phyloP scores from a whole-genome alignment of 2,888 invertebrate genomes.

The Mesorhabditis sp. region DNA sequence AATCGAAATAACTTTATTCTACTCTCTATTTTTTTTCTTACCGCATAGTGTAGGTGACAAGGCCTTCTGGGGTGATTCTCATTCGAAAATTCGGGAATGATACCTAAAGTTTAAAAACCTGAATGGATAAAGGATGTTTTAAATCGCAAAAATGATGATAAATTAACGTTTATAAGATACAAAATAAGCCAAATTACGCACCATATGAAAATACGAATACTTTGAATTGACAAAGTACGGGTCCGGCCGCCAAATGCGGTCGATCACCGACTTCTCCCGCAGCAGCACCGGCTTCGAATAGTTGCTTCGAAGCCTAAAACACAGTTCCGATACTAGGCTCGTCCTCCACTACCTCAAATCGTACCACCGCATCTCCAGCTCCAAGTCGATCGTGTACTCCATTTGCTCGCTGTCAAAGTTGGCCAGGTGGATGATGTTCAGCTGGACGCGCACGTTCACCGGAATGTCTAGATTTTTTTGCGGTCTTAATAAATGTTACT shows the following conservation, averaged over 20 bases:
- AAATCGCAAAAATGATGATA: background rate
- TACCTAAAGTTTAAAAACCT: conserved; percentile 21
- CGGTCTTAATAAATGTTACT: background rate
- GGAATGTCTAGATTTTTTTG: conserved; percentile 41
- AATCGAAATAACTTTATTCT: conserved; percentile 3
- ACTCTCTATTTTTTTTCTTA: conserved; percentile 12
- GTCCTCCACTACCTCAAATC: conserved; percentile 27
- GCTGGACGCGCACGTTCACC: conserved; percentile 43
- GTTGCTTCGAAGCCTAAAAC: conserved; percentile 45
- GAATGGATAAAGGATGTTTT: background rate
- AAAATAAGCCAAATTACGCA: background rate
- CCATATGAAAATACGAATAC: conserved; percentile 49
- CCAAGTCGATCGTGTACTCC: conserved; percentile 50
- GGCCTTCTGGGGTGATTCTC: conserved; percentile 49
- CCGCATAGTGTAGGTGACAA: conserved; percentile 52
- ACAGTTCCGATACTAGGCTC: background rate
- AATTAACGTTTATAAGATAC: background rate
- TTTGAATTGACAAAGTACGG: conserved; percentile 56
- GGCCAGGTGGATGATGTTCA: conserved; percentile 49
- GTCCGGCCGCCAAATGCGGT: conserved; percentile 55
- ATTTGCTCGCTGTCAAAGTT: conserved; percentile 53
- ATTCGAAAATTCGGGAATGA: conserved; percentile 56
- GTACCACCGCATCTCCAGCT: conserved; percentile 49
- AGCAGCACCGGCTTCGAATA: conserved; percentile 51
- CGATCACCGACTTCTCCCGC: conserved; percentile 46